phyloP scores from a whole-genome alignment of 2,888 invertebrate species.

The Pyrgus malvae region DNA sequence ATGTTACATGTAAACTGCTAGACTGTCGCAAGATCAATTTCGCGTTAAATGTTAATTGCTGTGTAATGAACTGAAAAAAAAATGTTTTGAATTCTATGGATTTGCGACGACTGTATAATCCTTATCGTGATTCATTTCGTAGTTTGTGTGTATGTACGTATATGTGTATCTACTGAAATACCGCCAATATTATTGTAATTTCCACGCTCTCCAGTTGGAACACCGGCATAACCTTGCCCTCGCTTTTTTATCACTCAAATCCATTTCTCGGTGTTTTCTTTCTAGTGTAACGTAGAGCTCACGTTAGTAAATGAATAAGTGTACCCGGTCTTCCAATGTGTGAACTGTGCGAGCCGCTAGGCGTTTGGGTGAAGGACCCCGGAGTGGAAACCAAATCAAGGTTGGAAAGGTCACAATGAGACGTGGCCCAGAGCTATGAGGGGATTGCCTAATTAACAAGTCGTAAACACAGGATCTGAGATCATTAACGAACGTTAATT shows the following conservation, averaged over 20 bases:
- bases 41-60: conserved; percentile 10
- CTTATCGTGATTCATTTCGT: conserved; percentile 75
- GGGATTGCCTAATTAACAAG: conserved; percentile 54
- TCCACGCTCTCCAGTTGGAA: conserved; percentile 72
- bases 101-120: conserved; percentile 77
- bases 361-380: conserved; percentile 83
- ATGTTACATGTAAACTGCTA: conserved; percentile 10
- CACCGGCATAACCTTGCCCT: conserved; percentile 59
- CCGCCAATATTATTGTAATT: conserved; percentile 63
- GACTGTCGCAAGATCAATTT: conserved; percentile 3
- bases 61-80: conserved; percentile 9
- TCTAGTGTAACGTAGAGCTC: conserved; percentile 32
- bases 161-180: conserved; percentile 75
- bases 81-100: conserved; percentile 59
- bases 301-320: conserved; percentile 25
- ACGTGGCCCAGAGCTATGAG: conserved; percentile 84
- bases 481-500: conserved; percentile 53
- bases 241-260: conserved; percentile 38
- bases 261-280: conserved; percentile 27
- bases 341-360: conserved; percentile 57
- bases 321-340: conserved; percentile 64
- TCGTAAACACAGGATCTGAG: conserved; percentile 55
- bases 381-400: conserved; percentile 92
- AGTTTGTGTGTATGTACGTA: conserved; percentile 80
- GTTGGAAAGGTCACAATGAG: conserved; percentile 87